Base-by-base conservation (phyloP, 1,140 invertebrate genomes). In the Rhyacophila brunnea region DNA sequence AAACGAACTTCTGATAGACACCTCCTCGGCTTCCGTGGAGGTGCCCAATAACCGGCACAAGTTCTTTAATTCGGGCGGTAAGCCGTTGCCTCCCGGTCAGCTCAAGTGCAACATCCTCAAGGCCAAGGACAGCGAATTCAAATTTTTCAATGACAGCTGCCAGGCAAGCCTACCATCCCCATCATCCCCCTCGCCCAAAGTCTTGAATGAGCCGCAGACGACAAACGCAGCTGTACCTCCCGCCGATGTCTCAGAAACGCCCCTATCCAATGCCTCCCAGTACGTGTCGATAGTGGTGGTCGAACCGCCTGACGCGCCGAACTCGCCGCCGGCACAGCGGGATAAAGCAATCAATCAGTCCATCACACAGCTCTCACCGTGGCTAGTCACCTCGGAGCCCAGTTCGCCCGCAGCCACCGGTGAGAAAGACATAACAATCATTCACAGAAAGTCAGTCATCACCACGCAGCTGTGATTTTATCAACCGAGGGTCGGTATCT, bases 91-190 rank as follows among this genome's bases (percentile, higher is more conserved):
- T 32, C 88, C 90, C 1, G 91, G 93, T 58, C 89, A 94, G 67
- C 83, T 96, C 43, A 96, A 96, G 77, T 96, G 93, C 75, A 97
- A 96, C 79, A 96, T 96, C 71, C 76, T 95, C 28, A 96, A 96
- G 83, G 92, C 89, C 79, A 81, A 80, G 53, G 71, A 78, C 54
- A 74, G 69, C 55, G 73, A 78, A 68, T 68, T 74, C 6, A 79
- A 79, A 59, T 74, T 78, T 28, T 72, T 78, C 14, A 74, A 75
- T 51, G 74, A 78, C 53, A 70, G 72, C 19, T 72, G 71, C 43
- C 73, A 73, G 47, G 72, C 73, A 15, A 74, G 73, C 58, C 50
- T 76, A 6, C 70, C 73, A 4, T 70, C 72, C 36, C 74, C 71
- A 13, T 74, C 74, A 4, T 72, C 70, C 45, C 74, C 73, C 15